Percentiles rank a stretch among this genome's conserved stretches.
Conservation (phyloP, 2,888 invertebrate species). For the Lasius fuliginosus region DNA sequence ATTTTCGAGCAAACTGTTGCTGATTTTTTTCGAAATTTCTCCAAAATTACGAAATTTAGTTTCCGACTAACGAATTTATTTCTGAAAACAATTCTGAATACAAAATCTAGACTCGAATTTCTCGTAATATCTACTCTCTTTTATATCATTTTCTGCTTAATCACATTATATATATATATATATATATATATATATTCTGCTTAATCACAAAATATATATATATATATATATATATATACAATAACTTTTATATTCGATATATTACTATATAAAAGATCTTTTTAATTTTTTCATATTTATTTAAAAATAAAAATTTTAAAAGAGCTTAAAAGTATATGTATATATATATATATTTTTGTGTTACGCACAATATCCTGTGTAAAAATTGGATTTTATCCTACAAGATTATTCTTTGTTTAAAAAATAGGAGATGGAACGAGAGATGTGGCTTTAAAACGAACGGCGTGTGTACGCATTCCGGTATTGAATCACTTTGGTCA, state of each 20-base stretch:
- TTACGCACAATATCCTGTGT: neutral
- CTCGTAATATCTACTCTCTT: neutral
- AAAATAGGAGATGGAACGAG: neutral
- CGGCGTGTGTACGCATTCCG: neutral
- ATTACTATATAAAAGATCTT: neutral
- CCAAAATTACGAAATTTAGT: neutral
- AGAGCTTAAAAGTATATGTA: neutral
- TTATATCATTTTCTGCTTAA: neutral
- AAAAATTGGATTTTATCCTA: neutral
- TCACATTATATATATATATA: neutral
- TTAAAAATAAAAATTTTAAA: neutral
- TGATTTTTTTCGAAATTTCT: neutral
- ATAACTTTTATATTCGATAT: neutral
- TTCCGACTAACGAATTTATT: neutral
- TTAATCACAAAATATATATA: too few relatives aligned
- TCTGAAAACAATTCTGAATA: neutral
- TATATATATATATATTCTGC: neutral
- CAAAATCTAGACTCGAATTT: neutral
- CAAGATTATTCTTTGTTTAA: neutral
- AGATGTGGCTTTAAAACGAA: neutral
- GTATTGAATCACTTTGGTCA: conserved; percentile 11
- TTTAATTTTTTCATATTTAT: neutral
- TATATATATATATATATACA: neutral
- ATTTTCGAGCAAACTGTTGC: neutral
- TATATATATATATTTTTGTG: neutral